These are phyloP conservation scores for Bufo bufo DNA, from an alignment of 2,113 vertebrate genomes.

Conservation along the genomic window DNA sequence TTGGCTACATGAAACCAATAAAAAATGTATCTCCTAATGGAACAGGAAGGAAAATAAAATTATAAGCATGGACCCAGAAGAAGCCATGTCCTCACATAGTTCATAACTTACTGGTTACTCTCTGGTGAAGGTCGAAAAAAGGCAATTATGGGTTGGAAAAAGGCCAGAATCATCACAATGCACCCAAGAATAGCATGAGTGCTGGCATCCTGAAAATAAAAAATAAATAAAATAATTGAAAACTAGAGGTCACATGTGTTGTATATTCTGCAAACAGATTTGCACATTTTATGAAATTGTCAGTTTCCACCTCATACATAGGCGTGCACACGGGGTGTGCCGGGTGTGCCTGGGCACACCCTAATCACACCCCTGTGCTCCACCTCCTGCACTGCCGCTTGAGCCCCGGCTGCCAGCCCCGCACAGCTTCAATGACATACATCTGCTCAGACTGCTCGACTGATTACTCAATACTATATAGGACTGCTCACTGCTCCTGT, in stretches of 20 bases:
- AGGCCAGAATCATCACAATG: constrained; percentile 64
- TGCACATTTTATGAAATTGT: too few species aligned
- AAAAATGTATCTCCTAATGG: constrained; percentile 71
- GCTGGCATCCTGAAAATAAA: neutral
- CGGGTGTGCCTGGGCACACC: too few species aligned
- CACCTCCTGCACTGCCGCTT: too few species aligned
- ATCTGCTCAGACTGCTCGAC: too few species aligned
- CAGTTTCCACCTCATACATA: too few species aligned
- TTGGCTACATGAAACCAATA: constrained; percentile 70
- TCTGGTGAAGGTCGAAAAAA: constrained; percentile 70
- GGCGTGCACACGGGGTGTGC: too few species aligned
- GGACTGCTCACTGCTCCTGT: too few species aligned
- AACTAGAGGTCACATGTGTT: neutral
- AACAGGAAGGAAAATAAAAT: constrained; percentile 23
- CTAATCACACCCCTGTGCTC: too few species aligned
- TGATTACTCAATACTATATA: too few species aligned
- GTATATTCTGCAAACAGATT: too few species aligned
- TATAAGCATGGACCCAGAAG: neutral
- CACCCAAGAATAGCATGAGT: constrained; percentile 68
- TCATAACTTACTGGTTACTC: constrained; percentile 62
- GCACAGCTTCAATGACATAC: too few species aligned
- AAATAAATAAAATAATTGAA: neutral
- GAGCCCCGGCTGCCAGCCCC: too few species aligned
- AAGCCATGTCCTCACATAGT: neutral
- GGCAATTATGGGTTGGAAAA: constrained; percentile 65